phyloP scores from a whole-genome alignment of 2,888 invertebrate species.

The Meiosimyza decipiens region DNA sequence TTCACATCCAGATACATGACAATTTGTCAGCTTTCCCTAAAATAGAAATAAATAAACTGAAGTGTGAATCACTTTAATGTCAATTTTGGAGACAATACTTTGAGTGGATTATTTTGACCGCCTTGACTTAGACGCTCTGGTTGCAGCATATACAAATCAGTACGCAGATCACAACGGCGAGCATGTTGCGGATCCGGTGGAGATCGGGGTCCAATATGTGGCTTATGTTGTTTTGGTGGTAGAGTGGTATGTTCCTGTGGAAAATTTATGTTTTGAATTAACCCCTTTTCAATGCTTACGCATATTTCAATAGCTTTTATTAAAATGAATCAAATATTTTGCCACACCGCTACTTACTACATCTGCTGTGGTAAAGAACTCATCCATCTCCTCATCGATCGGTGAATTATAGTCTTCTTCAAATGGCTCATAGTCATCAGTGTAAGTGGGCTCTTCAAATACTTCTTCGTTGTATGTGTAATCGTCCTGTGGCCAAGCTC shows the following conservation, averaged over 20 bases:
- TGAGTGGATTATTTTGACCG: slow-evolving; percentile 83
- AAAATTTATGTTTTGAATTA: neutral
- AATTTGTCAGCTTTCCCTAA: slow-evolving; percentile 85
- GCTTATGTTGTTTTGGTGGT: slow-evolving; percentile 61
- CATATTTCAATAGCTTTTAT: too few species aligned
- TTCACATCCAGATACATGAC: slow-evolving; percentile 88
- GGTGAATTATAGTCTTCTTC: slow-evolving; percentile 63
- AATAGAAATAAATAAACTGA: slow-evolving; percentile 18
- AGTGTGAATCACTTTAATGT: neutral
- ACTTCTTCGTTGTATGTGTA: slow-evolving; percentile 62
- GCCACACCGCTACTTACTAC: slow-evolving; percentile 50
- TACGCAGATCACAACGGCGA: slow-evolving; percentile 86
- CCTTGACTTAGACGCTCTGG: slow-evolving; percentile 82
- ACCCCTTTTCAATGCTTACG: too few species aligned
- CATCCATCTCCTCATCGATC: slow-evolving; percentile 64
- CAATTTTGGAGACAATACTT: slow-evolving; percentile 62
- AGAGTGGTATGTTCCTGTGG: slow-evolving; percentile 63
- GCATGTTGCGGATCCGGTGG: slow-evolving; percentile 72
- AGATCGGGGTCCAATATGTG: slow-evolving; percentile 62
- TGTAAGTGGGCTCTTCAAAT: slow-evolving; percentile 62
- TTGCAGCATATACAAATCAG: slow-evolving; percentile 86
- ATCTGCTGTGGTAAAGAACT: slow-evolving; percentile 64
- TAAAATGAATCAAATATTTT: neutral
- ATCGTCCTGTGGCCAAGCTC: slow-evolving; percentile 65
- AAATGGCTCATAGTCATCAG: slow-evolving; percentile 63